Conservation (phyloP, 2,888 invertebrate genomes). For the Salpingus planirostris region DNA sequence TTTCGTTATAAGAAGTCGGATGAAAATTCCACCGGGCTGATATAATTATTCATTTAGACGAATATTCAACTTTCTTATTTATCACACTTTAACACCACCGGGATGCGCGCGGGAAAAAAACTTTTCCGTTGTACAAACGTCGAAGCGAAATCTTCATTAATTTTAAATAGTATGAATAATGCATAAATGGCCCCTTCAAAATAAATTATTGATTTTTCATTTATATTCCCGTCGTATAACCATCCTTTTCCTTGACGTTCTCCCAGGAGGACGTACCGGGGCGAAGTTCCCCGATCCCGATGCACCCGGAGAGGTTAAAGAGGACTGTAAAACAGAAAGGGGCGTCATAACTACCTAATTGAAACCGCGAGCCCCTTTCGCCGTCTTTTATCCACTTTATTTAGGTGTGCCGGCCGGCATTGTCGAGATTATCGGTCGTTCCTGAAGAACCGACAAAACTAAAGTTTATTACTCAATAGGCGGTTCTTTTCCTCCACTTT, state of each 20-base stretch:
- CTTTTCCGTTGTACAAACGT: no score
- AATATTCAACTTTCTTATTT: no score
- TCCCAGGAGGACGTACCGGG: slow-evolving; percentile 9
- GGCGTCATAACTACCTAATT: slow-evolving; percentile 14
- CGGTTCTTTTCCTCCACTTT: slow-evolving; percentile 10
- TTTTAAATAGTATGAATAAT: slow-evolving; percentile 15
- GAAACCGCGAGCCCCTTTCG: slow-evolving; percentile 12
- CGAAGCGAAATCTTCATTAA: slow-evolving; percentile 10
- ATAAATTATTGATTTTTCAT: slow-evolving; percentile 14
- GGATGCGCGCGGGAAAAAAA: no score
- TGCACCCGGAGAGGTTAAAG: slow-evolving; percentile 9
- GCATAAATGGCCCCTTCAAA: slow-evolving; percentile 9
- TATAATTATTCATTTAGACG: no score
- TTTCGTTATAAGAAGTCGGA: no score
- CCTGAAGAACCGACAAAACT: slow-evolving; percentile 13
- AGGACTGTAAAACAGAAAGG: slow-evolving; percentile 11
- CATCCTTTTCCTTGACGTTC: slow-evolving; percentile 7
- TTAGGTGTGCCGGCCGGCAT: slow-evolving; percentile 6
- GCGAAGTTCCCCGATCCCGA: slow-evolving; percentile 6
- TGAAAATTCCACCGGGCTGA: no score
- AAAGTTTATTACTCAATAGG: slow-evolving; percentile 12
- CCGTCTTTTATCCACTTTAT: slow-evolving; percentile 10
- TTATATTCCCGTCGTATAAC: slow-evolving; percentile 12
- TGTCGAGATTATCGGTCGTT: slow-evolving; percentile 16
- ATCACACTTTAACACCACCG: no score